These are phyloP conservation scores for Ictidomys tridecemlineatus DNA, from an alignment of 2,113 vertebrate species.

Conservation along the genomic window DNA sequence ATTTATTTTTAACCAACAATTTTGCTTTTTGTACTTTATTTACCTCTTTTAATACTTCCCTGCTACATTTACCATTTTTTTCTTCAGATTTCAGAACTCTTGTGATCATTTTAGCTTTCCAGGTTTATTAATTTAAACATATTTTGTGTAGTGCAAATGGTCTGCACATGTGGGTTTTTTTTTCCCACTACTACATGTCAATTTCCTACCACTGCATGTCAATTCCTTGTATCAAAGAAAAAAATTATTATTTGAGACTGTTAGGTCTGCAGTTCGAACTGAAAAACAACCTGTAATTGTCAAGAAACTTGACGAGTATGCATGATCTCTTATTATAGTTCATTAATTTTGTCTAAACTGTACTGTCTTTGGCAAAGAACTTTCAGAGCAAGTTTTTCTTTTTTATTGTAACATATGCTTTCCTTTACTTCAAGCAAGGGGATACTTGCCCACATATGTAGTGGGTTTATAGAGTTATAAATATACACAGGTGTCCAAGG, in stretches of 20 bases:
- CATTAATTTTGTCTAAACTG: not conserved
- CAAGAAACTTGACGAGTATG: not conserved
- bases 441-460: not conserved
- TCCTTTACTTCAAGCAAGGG: not conserved
- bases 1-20: not conserved
- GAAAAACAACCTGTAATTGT: not conserved
- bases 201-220: not conserved
- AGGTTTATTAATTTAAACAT: not conserved
- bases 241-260: not conserved
- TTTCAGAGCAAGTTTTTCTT: not conserved
- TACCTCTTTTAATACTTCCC: not conserved
- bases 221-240: not conserved
- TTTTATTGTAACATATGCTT: not conserved
- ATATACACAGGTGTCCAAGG: not conserved
- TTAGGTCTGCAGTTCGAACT: not conserved
- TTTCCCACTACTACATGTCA: accelerated
- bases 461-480: not conserved
- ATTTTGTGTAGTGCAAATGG: not conserved
- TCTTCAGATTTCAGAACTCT: not conserved
- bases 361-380: not conserved
- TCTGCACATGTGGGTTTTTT: not conserved
- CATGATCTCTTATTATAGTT: not conserved
- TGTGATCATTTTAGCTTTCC: not conserved
- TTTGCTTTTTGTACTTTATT: not conserved
- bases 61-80: not conserved